Base-by-base conservation (phyloP, 1,140 invertebrate genomes). In the Papilio glaucus region DNA sequence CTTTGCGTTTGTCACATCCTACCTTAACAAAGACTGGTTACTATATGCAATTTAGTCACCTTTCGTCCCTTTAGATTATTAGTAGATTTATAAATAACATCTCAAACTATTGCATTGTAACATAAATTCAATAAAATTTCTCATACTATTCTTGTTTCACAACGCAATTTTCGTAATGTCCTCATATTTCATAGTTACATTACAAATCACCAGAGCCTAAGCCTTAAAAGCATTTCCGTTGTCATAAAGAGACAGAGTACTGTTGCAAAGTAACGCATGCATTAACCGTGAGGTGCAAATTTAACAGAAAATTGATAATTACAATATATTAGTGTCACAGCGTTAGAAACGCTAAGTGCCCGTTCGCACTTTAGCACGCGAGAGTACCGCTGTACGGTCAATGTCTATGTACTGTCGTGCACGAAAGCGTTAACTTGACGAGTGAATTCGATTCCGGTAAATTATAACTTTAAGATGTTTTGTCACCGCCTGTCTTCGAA, bases 301-400 rank as follows among this genome's bases (percentile, higher is more conserved):
- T 65, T 65, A 65, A 65, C 62, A 65, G 62, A 65, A 65, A 65
- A 65, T 37, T 65, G 33, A 65, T 65, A 65, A 65, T 65, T 65
- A 65, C 62, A 65, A 65, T 38, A 39, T 39, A 65, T 65, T 65
- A 65, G 37, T 39, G 62, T 39, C 61, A 38, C 61, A 37, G 61
- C 61, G 62, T 65, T 65, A 65, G 37, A 41, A 65, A 65, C 62
- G 62, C 62, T 65, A 38, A 57, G 49, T 57, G 37, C 29, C 60
- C 29, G 33, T 65, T 65, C 62, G 37, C 62, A 65, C 62, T 65
- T 65, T 9, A 21, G 37, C 62, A 65, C 62, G 62, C 62, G 62
- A 65, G 29, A 37, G 33, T 65, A 37, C 62, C 62, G 62, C 45
- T 53, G 15, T 37, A 39, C 29, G 15, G 37, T 41, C 62, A 65